Conservation (phyloP, 2,113 vertebrate species). For the Verasper variegatus region DNA sequence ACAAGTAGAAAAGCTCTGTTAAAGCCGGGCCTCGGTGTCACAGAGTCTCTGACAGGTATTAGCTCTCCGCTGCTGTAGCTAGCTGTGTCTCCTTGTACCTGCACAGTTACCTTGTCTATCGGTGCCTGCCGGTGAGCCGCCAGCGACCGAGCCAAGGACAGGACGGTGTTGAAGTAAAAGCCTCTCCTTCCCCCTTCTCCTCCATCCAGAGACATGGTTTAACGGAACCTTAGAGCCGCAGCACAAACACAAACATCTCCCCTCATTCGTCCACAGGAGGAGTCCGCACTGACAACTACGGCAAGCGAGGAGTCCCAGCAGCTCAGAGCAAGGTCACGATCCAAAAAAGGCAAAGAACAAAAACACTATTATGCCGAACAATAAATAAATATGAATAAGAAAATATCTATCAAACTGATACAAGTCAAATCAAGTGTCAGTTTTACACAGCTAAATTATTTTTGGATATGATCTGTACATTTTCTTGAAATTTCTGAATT, state of each 20-base stretch:
- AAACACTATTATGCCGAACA: not conserved
- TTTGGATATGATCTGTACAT: too few relatives aligned
- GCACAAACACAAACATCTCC: constrained; percentile 48
- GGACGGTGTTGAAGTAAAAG: constrained; percentile 95
- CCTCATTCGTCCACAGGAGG: constrained; percentile 28
- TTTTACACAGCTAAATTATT: too few relatives aligned
- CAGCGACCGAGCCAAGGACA: constrained; percentile 93
- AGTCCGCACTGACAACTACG: constrained; percentile 57
- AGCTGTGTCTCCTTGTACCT: not conserved
- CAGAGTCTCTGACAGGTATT: constrained; percentile 21
- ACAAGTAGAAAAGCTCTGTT: not conserved
- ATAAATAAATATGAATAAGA: not conserved
- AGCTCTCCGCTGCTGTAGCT: constrained; percentile 22
- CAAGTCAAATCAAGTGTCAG: too few relatives aligned
- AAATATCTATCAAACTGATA: too few relatives aligned
- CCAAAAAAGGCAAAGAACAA: not conserved
- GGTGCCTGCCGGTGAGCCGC: constrained; percentile 91
- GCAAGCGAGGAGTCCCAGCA: constrained; percentile 35
- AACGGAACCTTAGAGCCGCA: not conserved
- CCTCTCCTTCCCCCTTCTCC: constrained; percentile 80
- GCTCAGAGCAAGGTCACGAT: not conserved
- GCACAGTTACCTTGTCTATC: constrained; percentile 90
- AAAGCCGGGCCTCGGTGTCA: constrained; percentile 20
- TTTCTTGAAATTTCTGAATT: too few relatives aligned
- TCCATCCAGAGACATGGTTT: constrained; percentile 76